Percentiles rank a stretch among this genome's conserved stretches.
phyloP scores from a whole-genome alignment of 2,113 vertebrate genomes.

The Cariama cristata region DNA sequence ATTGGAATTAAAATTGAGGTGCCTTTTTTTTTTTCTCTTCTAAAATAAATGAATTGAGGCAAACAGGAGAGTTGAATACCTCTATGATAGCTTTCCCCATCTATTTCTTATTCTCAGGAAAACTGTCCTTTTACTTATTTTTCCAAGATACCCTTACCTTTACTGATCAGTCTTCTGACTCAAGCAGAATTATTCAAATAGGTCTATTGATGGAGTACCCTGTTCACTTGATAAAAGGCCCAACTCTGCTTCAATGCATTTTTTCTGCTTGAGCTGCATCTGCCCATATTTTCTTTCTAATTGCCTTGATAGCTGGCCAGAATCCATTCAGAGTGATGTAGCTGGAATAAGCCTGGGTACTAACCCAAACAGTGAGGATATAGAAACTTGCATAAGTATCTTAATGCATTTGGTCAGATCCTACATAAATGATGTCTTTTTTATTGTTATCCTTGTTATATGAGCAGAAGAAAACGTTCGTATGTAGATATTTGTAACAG shows the following conservation, averaged over 20 bases:
- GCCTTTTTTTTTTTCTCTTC: not conserved
- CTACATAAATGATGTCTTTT: not conserved
- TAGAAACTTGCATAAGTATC: not conserved
- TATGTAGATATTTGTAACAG: not conserved
- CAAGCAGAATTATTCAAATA: conserved; percentile 55
- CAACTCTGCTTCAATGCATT: conserved; percentile 36
- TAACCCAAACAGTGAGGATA: not conserved
- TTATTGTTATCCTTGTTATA: not conserved
- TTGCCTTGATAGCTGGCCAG: conserved; percentile 45
- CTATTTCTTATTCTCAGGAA: not conserved
- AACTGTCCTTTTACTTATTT: not conserved
- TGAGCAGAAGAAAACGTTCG: not conserved
- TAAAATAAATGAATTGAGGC: not conserved
- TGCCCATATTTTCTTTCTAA: conserved; percentile 59
- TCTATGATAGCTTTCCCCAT: not conserved
- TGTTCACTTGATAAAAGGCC: conserved; percentile 67
- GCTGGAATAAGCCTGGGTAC: conserved; percentile 15
- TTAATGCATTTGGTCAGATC: not conserved
- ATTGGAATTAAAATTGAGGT: conserved; percentile 13
- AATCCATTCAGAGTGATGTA: conserved; percentile 29
- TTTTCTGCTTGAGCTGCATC: conserved; percentile 55
- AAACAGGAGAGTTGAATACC: not conserved
- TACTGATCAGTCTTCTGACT: conserved; percentile 33
- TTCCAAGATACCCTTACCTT: conserved; percentile 45
- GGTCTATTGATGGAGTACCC: conserved; percentile 42